A percentile compares a stretch with the other conserved stretches of the same genome.
phyloP scores from a whole-genome alignment of 1,140 invertebrate genomes.

The Lordiphosa stackelbergi region DNA sequence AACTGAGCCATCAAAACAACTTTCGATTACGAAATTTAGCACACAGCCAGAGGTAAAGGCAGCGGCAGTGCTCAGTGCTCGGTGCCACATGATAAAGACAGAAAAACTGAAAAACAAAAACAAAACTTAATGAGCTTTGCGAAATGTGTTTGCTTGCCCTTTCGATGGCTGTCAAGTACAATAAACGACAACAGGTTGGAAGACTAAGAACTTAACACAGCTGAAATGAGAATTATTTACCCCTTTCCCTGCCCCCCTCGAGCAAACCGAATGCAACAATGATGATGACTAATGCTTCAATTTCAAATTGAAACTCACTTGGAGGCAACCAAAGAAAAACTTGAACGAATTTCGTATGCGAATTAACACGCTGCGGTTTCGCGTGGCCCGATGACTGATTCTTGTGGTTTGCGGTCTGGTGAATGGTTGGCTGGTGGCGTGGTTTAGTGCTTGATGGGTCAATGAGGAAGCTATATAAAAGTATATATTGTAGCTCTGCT shows the following conservation, averaged over 20 bases:
- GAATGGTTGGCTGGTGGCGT: too few relatives aligned
- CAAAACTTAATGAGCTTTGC: slow-evolving; percentile 72
- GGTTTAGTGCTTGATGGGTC: too few relatives aligned
- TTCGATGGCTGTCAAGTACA: slow-evolving; percentile 74
- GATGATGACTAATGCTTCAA: slow-evolving; percentile 38
- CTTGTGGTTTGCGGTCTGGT: too few relatives aligned
- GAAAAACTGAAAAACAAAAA: slow-evolving; percentile 21
- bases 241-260: too few relatives aligned
- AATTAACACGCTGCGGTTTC: too few relatives aligned
- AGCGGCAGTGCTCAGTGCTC: background rate
- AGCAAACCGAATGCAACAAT: slow-evolving; percentile 37
- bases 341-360: slow-evolving; percentile 36
- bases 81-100: slow-evolving; percentile 14
- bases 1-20: slow-evolving; percentile 69
- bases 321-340: slow-evolving; percentile 7
- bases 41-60: slow-evolving; percentile 29
- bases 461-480: too few relatives aligned
- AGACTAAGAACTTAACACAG: slow-evolving; percentile 51
- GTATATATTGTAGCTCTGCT: too few relatives aligned
- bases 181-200: slow-evolving; percentile 74
- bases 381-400: too few relatives aligned
- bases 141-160: slow-evolving; percentile 73
- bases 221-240: background rate
- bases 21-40: slow-evolving; percentile 74
- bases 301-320: slow-evolving; percentile 10